Evolutionary conservation across 2,113 vertebrate genomes (phyloP), one percentile per base, ranked within the genome.

Genomic region (Synchiropus splendidus): DNA sequence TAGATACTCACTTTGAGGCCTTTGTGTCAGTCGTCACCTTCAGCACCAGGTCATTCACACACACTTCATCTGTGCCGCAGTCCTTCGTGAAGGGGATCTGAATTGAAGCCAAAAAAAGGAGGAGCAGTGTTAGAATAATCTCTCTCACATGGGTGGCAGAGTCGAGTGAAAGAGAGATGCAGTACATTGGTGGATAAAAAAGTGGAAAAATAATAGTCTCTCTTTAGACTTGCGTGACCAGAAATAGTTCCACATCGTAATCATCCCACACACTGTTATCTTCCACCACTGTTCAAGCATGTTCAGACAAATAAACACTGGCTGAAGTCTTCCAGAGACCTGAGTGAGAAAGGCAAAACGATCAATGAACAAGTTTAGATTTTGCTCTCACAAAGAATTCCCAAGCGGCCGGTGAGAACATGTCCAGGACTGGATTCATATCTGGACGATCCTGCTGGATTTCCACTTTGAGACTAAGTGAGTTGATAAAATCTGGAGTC

Each of bases 31-130:
- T 79, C n/a, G 77, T 83, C 61, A 89, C 85, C 2, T 64, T 76
- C 36, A 97, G 79, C 58, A 82, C 77, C 48, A 97, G 82, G 53
- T 97, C 89, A 41, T 83, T 88, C 18, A 78, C 51, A 55, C 92
- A 97, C 39, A 90, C 54, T 3, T 90, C 85, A 61, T 97, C 92
- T 10, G 88, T 80, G 33, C 90, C 92, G 45, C 92, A 97, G 31
- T 94, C 89, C 75, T 91, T 94, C 2, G 88, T 68, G 58, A 97
- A 97, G 37, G 92, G 90, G 48, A 91, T 80, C 92, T 97, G 53
- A 1, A 42, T 64, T 36, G n/a, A 45, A 31, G 13, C 4, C n/a
- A 30, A 42, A 16, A 31, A n/a, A n/a, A n/a, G n/a, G n/a, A n/a
- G n/a, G n/a, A n/a, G n/a, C n/a, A n/a, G n/a, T n/a, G n/a, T n/a